These are phyloP conservation scores for Bombus haemorrhoidalis DNA, from an alignment of 1,140 invertebrate species.

Conservation along the genomic window DNA sequence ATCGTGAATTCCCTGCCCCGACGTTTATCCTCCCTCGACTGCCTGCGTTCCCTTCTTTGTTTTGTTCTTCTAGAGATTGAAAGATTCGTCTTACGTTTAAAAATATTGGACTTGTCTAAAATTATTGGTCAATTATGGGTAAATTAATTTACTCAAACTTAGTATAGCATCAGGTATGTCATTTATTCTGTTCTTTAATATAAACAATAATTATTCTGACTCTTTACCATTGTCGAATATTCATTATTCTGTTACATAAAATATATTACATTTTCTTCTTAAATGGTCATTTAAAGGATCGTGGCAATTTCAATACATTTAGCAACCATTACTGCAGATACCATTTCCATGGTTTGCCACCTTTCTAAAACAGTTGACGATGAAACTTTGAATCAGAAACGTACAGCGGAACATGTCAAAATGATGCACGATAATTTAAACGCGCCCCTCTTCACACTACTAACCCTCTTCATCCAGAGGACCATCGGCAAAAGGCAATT, in stretches of 20 bases:
- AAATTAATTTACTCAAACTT: no score
- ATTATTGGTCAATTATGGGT: neutral
- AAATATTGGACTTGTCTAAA: neutral
- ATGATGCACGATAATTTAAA: neutral
- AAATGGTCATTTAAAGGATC: no score
- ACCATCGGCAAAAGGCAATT: neutral
- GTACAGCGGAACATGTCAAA: neutral
- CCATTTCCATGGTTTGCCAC: neutral
- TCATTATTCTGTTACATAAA: no score
- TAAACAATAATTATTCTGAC: no score
- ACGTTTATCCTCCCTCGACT: conserved; percentile 1
- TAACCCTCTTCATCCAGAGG: neutral
- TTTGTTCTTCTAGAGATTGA: no score
- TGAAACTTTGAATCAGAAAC: neutral
- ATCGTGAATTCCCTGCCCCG: neutral
- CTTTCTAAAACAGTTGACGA: neutral
- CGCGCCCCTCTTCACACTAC: neutral
- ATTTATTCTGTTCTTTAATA: no score
- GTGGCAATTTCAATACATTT: no score
- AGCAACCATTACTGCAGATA: no score
- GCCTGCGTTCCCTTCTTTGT: neutral
- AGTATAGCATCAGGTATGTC: no score
- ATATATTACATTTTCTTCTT: no score
- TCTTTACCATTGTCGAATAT: no score
- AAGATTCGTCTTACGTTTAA: no score